Conservation (phyloP, 2,888 invertebrate genomes). For the Leucoma salicis region DNA sequence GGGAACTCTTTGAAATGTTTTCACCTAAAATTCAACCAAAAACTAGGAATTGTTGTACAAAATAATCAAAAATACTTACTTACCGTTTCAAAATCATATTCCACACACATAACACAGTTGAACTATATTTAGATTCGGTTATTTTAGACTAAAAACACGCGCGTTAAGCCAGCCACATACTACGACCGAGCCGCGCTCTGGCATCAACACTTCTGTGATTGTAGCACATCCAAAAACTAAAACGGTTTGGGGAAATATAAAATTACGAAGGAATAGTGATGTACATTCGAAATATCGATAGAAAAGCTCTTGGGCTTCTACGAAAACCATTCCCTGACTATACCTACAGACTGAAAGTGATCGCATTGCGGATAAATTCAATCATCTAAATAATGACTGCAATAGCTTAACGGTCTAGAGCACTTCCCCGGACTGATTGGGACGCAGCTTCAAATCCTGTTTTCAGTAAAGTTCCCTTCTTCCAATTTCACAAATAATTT, state of each 20-base stretch:
- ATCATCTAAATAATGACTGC: too few species aligned
- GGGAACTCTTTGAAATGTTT: too few species aligned
- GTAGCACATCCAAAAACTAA: conserved; percentile 5
- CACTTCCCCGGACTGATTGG: too few species aligned
- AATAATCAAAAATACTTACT: conserved; percentile 7
- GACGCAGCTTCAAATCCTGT: too few species aligned
- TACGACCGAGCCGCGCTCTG: conserved; percentile 4
- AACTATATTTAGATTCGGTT: conserved; percentile 7
- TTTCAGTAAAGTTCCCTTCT: too few species aligned
- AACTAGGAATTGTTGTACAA: neutral
- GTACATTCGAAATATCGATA: neutral
- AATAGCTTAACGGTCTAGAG: too few species aligned
- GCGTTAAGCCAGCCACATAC: neutral
- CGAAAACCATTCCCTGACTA: too few species aligned
- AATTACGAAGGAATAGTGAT: conserved; percentile 8
- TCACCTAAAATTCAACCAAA: neutral
- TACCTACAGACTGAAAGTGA: too few species aligned
- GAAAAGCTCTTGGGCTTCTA: too few species aligned
- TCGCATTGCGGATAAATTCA: too few species aligned
- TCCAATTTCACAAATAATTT: too few species aligned
- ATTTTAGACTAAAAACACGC: conserved; percentile 5
- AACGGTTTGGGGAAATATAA: conserved; percentile 13
- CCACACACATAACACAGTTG: conserved; percentile 9
- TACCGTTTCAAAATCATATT: conserved; percentile 15
- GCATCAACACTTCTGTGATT: neutral